Conservation (phyloP, 2,888 invertebrate genomes). For the Coelinius sp. region DNA sequence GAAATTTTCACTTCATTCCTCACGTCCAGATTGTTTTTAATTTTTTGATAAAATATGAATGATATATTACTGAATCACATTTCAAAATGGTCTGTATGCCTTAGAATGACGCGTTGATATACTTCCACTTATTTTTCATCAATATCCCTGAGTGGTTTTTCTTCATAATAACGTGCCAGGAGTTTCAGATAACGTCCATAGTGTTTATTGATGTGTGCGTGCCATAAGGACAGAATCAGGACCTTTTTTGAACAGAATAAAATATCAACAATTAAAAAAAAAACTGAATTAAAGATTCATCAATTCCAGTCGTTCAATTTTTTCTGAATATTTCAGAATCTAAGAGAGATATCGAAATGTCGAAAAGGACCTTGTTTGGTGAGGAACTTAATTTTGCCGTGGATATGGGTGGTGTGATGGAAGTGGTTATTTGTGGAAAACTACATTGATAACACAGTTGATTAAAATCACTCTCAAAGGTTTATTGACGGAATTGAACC, state of each 20-base stretch:
- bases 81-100: constrained; percentile 81
- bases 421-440: no score
- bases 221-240: constrained; percentile 85
- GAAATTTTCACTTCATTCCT: not conserved
- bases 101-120: constrained; percentile 80
- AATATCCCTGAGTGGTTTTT: constrained; percentile 82
- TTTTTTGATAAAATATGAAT: constrained; percentile 9
- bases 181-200: constrained; percentile 87
- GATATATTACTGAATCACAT: constrained; percentile 21
- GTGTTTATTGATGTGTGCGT: constrained; percentile 83
- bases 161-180: constrained; percentile 83
- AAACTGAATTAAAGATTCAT: no score
- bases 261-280: no score
- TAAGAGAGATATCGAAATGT: no score
- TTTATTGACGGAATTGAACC: no score
- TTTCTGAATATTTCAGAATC: not conserved
- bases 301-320: constrained; percentile 25
- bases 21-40: not conserved
- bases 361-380: no score
- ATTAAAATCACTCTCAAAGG: no score
- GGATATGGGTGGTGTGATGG: no score
- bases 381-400: no score
- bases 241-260: constrained; percentile 76
- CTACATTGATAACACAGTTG: no score
- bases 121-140: constrained; percentile 77